phyloP scores from a whole-genome alignment of 2,888 invertebrate species.

The Athripsodes cinereus region DNA sequence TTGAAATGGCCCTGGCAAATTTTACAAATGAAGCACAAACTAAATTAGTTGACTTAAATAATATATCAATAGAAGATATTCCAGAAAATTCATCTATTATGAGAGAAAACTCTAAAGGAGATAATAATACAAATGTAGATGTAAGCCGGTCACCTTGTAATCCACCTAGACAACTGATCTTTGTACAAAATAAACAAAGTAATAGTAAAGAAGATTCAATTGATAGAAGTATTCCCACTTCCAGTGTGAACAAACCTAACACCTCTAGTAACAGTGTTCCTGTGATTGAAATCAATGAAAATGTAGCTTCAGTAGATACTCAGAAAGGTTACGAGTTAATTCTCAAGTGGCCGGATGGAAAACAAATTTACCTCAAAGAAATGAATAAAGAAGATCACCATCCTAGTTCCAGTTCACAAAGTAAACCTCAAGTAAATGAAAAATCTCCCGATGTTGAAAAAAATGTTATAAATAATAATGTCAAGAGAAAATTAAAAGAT shows the following conservation, averaged over 20 bases:
- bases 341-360: conserved; percentile 26
- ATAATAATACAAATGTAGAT: not conserved
- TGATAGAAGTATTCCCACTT: not conserved
- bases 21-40: conserved; percentile 34
- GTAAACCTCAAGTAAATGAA: not conserved
- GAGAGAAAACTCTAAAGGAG: conserved; percentile 3
- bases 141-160: not conserved
- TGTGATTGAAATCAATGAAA: conserved; percentile 13
- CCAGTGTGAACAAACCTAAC: not conserved
- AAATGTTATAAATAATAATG: conserved; percentile 30
- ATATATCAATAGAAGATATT: conserved; percentile 27
- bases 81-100: conserved; percentile 13
- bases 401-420: not conserved
- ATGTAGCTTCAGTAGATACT: conserved; percentile 1
- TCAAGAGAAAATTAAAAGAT: conserved; percentile 25
- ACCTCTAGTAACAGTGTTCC: not conserved
- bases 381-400: conserved; percentile 22
- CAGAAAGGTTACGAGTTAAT: conserved; percentile 23
- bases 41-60: conserved; percentile 25
- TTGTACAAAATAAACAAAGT: conserved; percentile 4
- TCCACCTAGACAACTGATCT: conserved; percentile 4
- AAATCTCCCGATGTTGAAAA: conserved; percentile 22
- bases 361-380: conserved; percentile 26
- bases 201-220: not conserved
- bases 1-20: conserved; percentile 45